These are phyloP conservation scores for Sarcophaga rosellei DNA, from an alignment of 2,888 invertebrate species.

Conservation along the genomic window DNA sequence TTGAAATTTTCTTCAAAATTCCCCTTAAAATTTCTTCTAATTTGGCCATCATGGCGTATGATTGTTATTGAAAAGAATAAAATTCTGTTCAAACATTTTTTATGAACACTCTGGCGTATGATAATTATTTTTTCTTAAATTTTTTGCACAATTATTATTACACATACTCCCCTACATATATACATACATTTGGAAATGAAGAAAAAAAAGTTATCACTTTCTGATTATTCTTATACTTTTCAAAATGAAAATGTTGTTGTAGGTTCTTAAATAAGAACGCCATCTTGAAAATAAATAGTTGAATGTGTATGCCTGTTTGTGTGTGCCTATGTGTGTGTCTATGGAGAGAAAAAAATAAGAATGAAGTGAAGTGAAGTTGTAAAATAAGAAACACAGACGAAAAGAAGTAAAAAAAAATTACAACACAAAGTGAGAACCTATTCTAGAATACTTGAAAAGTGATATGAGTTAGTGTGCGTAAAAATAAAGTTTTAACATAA, in stretches of 20 bases:
- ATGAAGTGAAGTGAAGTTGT: constrained; percentile 56
- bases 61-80: background rate
- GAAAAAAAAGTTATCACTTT: too few species aligned
- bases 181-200: constrained; percentile 9
- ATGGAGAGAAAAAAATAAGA: too few species aligned
- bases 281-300: constrained; percentile 60
- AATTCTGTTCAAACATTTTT: background rate
- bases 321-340: too few species aligned
- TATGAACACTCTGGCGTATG: constrained; percentile 44
- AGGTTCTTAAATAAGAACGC: constrained; percentile 60
- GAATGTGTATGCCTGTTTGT: too few species aligned
- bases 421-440: constrained; percentile 20
- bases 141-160: constrained; percentile 7
- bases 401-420: constrained; percentile 23
- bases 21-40: too few species aligned
- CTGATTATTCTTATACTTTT: too few species aligned
- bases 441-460: constrained; percentile 46
- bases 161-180: constrained; percentile 9
- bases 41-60: too few species aligned
- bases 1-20: too few species aligned
- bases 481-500: background rate
- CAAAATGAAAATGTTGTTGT: constrained; percentile 37
- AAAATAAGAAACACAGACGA: constrained; percentile 37
- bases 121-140: constrained; percentile 27
- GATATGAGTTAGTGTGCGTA: constrained; percentile 44